Conservation (phyloP, 2,888 invertebrate species). For the Drosophila testacea region DNA sequence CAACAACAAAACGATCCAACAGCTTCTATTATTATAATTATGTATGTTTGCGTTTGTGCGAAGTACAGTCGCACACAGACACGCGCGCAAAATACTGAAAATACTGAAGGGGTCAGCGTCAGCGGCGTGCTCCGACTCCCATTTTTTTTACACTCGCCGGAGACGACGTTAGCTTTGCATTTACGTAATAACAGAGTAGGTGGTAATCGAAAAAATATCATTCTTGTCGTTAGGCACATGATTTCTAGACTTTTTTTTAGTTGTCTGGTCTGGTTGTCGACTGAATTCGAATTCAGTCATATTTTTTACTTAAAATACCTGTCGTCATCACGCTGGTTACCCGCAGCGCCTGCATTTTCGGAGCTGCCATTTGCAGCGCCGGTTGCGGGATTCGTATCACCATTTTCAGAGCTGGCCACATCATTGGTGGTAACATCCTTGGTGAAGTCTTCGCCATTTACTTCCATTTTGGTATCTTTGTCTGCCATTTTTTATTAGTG, state of each 20-base stretch:
- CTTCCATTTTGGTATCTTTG: conserved; percentile 86
- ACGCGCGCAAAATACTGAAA: conserved; percentile 62
- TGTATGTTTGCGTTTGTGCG: conserved; percentile 21
- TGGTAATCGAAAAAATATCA: conserved; percentile 55
- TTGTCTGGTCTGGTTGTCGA: conserved; percentile 23
- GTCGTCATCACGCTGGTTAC: conserved; percentile 90
- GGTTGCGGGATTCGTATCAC: conserved; percentile 86
- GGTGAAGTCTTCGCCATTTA: conserved; percentile 90
- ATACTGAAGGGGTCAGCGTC: conserved; percentile 65
- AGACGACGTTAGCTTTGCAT: conserved; percentile 74
- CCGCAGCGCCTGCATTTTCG: conserved; percentile 60
- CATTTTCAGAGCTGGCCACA: conserved; percentile 86
- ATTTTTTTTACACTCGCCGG: conserved; percentile 63
- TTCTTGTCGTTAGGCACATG: conserved; percentile 69
- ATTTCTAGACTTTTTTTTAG: conserved; percentile 40
- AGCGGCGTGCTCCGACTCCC: conserved; percentile 60
- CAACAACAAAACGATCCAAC: conserved; percentile 38
- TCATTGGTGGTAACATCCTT: conserved; percentile 88
- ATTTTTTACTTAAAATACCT: conserved; percentile 86
- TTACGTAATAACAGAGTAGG: conserved; percentile 77
- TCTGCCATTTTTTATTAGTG: conserved; percentile 85
- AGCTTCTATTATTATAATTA: conserved; percentile 62
- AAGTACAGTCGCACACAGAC: conserved; percentile 82
- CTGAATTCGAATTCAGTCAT: conserved; percentile 22
- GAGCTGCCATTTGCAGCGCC: conserved; percentile 84